Evolutionary conservation across 1,140 invertebrate species (phyloP), one percentile per base, ranked within the genome.

Genomic region (Uloborus diversus): DNA sequence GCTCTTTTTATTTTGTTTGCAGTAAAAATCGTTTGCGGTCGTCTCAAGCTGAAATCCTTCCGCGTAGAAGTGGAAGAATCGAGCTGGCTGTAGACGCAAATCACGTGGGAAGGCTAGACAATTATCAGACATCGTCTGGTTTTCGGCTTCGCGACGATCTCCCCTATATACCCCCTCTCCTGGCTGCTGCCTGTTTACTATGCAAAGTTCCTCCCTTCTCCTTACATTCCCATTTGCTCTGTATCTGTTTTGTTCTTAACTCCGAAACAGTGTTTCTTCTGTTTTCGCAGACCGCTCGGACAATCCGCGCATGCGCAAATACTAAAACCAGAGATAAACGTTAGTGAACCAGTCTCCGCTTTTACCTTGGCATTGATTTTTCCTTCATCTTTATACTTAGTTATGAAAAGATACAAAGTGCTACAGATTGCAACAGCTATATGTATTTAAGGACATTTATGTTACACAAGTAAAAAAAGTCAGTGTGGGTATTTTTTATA

Each of bases 91-190:
- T 30, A 66, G 64, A 66, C 64, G 42, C 25, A 66, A 66, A 66
- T 66, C 64, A 66, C 64, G 64, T 47, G 37, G 30, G 35, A 42
- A 66, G 64, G 64, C 64, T 66, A 66, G 64, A 66, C 64, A 47
- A 37, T 30, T 35, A 66, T 66, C 64, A 66, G 64, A 66, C 64
- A 66, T 49, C 64, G 64, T 66, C 64, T 66, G 64, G 64, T 66
- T 66, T 27, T 49, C 35, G 35, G 35, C 35, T 28, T 42, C 20
- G 25, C 37, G 25, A 66, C 25, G 35, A 35, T 11, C 37, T n/a
- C 42, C 27, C 9, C 27, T 28, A n/a, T n/a, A 35, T 42, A 23
- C 64, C 25, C 23, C 35, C 37, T 23, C 42, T 13, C 11, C 20
- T 32, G 1, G 37, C 37, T 42, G 35, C 25, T 25, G 42, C 28